Conservation (phyloP, 2,797 vertebrate genomes). For the Austrolebias charrua region DNA sequence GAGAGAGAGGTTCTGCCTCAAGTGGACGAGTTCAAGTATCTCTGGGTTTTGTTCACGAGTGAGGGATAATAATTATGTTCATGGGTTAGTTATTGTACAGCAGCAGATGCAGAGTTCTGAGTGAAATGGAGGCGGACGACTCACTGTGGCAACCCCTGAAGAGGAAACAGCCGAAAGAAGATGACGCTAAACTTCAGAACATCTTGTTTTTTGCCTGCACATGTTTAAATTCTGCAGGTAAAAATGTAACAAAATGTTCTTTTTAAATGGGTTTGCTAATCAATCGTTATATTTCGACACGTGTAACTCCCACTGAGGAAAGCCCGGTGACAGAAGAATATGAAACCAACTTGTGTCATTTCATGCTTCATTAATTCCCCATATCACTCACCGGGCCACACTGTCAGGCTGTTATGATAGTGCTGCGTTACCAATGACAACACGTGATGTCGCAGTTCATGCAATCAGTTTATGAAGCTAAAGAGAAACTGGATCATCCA, state of each 20-base stretch:
- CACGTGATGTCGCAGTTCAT: constrained; percentile 41
- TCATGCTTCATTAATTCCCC: constrained; percentile 53
- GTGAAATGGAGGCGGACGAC: no score
- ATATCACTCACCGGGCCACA: constrained; percentile 51
- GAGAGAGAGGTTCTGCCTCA: no score
- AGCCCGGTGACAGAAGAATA: constrained; percentile 38
- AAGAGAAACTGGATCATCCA: constrained; percentile 9
- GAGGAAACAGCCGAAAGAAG: no score
- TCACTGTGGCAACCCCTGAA: no score
- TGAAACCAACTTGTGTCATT: constrained; percentile 44
- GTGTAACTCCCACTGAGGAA: constrained; percentile 16
- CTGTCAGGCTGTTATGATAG: constrained; percentile 57
- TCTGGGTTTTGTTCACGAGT: no score
- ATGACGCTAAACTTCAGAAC: no score
- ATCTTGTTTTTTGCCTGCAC: neutral
- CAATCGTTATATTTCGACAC: constrained; percentile 30
- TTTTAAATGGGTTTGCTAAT: constrained; percentile 2
- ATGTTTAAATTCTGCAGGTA: neutral
- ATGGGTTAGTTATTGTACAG: no score
- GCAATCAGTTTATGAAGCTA: constrained; percentile 33
- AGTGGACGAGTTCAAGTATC: no score
- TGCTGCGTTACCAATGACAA: constrained; percentile 42
- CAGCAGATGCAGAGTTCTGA: no score
- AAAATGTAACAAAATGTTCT: neutral
- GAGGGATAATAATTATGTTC: no score